Base-by-base conservation (phyloP, 2,797 vertebrate species). In the Stomatorhinus walkeri region DNA sequence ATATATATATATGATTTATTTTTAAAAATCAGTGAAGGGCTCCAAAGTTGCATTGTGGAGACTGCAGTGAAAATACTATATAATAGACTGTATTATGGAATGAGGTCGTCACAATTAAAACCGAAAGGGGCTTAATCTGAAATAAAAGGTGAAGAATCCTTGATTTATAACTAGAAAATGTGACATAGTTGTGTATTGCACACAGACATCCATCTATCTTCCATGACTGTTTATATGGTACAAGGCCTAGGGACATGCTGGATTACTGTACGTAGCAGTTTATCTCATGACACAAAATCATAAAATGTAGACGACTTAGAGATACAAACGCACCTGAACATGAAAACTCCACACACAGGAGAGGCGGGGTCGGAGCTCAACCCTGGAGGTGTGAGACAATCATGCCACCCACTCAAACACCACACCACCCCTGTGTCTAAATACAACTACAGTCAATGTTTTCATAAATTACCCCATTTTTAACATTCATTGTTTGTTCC, bases 401-500 rank as follows among this genome's bases (percentile, higher is more conserved):
- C 28, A 32, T 68, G 24, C 64, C 28, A 32, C 24, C 64, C 24
- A 68, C 64, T 14, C 4, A 36, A 72, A 79, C 36, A 46, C 76
- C 19, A 46, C 12, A 32, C 76, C 40, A 46, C 76, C 40, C 40
- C 76, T 22, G 19, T 22, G 40, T n/a, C 8, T 14, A 43, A 81
- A 81, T 36, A 72, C 16, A 81, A 81, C 16, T 9, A 43, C 16
- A 46, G 7, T 46, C n/a, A 81, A 10, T 81, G 76, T 43, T 81
- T 81, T 81, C 76, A 81, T n/a, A 46, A 81, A 81, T 81, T 81
- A 43, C 76, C 16, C 16, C 76, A 81, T 81, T 46, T 81, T 79
- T 36, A 79, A 43, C 36, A n/a, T 79, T 9, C 72, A 46, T 46
- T 81, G 76, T 46, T 81, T 81, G 40, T 81, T 46, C 3, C 76